Percentiles rank a stretch among this genome's conserved stretches.
Conservation (phyloP, 23 tunicate species). For the Aplidium turbinatum region DNA sequence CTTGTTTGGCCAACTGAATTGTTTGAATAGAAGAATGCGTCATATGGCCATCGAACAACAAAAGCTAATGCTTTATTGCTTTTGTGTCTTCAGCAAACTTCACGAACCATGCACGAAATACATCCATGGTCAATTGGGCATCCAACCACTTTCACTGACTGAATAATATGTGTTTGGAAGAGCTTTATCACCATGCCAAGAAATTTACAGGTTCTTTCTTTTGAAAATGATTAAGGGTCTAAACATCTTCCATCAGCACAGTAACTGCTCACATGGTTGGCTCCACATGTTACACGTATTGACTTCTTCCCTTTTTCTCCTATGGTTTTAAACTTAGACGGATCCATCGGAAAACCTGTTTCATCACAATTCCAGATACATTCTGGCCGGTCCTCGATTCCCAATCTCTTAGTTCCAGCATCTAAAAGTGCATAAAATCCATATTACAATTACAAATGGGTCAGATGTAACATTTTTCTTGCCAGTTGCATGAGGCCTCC, state of each 20-base stretch:
- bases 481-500: constrained; percentile 8
- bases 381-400: constrained; percentile 10
- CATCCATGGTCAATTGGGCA: constrained; percentile 3
- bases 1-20: constrained; percentile 18
- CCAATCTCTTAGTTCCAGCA: neutral
- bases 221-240: no score
- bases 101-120: constrained; percentile 18
- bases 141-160: constrained; percentile 26
- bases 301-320: no score
- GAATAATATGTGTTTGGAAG: constrained; percentile 25
- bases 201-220: constrained; percentile 17
- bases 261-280: no score
- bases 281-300: no score
- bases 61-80: neutral
- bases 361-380: constrained; percentile 12
- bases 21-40: constrained; percentile 22
- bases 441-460: constrained; percentile 24
- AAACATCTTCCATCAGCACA: no score
- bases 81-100: constrained; percentile 8
- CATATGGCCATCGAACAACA: constrained; percentile 27
- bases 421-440: constrained; percentile 5
- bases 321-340: constrained; percentile 7
- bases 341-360: constrained; percentile 3
- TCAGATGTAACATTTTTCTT: constrained; percentile 20
- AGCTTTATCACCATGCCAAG: constrained; percentile 18